phyloP scores from a whole-genome alignment of 2,113 vertebrate species.

The Columbina picui region DNA sequence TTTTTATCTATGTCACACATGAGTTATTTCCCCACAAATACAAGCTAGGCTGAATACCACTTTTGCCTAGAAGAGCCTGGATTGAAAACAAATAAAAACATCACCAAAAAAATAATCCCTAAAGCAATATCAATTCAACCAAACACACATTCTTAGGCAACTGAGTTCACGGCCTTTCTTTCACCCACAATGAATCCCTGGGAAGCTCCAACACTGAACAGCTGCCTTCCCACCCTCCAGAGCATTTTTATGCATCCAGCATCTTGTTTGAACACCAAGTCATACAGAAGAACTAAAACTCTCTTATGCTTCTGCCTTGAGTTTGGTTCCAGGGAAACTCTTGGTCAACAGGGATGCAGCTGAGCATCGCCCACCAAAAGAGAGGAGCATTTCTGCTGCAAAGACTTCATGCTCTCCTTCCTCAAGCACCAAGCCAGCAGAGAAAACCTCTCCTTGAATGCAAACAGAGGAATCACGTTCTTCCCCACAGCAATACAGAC shows the following conservation, averaged over 20 bases:
- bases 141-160: background rate
- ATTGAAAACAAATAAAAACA: background rate
- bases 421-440: background rate
- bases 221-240: background rate
- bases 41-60: background rate
- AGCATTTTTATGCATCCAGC: background rate
- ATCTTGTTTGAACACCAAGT: background rate
- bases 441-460: background rate
- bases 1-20: background rate
- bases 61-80: background rate
- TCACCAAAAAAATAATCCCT: rapidly evolving
- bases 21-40: background rate
- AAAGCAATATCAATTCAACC: background rate
- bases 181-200: background rate
- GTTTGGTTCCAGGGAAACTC: background rate
- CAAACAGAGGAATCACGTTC: background rate
- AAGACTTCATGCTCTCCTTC: background rate
- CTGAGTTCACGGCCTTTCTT: background rate
- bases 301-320: background rate
- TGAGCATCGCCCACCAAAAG: background rate
- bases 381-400: background rate
- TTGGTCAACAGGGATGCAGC: background rate
- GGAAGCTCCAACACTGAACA: background rate
- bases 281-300: background rate
- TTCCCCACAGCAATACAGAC: background rate